Conservation (phyloP, 2,113 vertebrate species). For the Porphyrio hochstetteri region DNA sequence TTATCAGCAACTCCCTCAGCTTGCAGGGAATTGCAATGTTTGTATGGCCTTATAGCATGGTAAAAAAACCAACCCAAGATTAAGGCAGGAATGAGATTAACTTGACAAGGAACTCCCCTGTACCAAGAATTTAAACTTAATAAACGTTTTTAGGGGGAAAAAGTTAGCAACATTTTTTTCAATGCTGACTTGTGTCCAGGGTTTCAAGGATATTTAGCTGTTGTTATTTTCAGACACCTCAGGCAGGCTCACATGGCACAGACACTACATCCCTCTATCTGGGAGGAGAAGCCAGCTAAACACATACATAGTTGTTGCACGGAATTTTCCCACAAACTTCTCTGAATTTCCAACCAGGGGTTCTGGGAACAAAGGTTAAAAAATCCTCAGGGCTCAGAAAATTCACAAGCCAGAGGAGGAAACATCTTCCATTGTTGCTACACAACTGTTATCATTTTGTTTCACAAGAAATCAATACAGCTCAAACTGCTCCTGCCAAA, state of each 20-base stretch:
- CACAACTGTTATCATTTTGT: constrained; percentile 3
- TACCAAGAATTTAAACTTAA: not conserved
- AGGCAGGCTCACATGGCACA: not conserved
- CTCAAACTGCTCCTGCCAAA: not conserved
- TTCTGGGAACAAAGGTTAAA: not conserved
- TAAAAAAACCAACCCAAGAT: not conserved
- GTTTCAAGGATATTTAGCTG: not conserved
- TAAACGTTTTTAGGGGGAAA: not conserved
- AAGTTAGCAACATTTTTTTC: not conserved
- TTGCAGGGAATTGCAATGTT: not conserved
- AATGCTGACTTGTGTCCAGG: not conserved
- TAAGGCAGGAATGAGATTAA: not conserved
- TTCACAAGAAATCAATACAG: constrained; percentile 4
- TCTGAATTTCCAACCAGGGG: not conserved
- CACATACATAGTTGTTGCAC: not conserved
- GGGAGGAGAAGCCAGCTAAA: not conserved
- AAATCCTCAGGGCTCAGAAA: not conserved
- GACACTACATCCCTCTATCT: not conserved
- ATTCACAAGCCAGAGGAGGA: not conserved
- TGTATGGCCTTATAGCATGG: not conserved
- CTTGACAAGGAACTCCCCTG: not conserved
- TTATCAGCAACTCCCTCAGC: not conserved
- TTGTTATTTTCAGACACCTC: not conserved
- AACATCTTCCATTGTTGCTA: not conserved
- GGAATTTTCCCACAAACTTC: not conserved